Evolutionary conservation across 2,113 vertebrate species (phyloP).

Genomic region (Silurus glanis): DNA sequence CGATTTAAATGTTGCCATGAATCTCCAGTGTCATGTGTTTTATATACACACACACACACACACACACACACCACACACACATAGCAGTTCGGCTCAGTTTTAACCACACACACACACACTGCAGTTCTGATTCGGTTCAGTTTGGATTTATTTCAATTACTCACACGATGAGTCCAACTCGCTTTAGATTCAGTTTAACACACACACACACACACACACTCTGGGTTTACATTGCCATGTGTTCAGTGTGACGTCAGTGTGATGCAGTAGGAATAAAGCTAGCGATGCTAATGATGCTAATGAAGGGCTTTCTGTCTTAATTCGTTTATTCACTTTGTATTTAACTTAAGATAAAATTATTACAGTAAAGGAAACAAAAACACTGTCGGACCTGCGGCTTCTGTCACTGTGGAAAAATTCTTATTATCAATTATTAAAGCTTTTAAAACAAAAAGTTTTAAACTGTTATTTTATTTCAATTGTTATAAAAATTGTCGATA

Average conservation of each 20-base stretch:
- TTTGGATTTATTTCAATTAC: not conserved
- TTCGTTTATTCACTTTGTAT: slow-evolving; percentile 42
- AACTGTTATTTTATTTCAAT: not conserved
- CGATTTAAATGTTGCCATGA: not conserved
- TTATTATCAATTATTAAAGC: slow-evolving; percentile 12
- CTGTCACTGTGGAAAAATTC: not conserved
- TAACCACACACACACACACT: too few relatives aligned
- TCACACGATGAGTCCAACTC: not conserved
- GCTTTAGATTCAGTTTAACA: not conserved
- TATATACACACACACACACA: not conserved
- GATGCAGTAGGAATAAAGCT: not conserved
- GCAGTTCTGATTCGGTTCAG: not conserved
- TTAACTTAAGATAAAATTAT: slow-evolving; percentile 36
- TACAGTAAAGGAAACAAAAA: slow-evolving; percentile 44
- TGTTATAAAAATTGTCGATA: not conserved
- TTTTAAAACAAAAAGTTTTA: not conserved
- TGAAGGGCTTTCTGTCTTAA: slow-evolving; percentile 44
- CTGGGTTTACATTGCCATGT: too few relatives aligned
- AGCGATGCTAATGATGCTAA: not conserved
- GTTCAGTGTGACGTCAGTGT: not conserved
- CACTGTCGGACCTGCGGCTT: not conserved
- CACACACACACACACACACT: not conserved
- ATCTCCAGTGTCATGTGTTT: not conserved
- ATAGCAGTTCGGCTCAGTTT: not conserved
- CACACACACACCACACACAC: not conserved